A percentile compares a stretch with the other conserved stretches of the same genome.
These are phyloP conservation scores for Anhinga rufa DNA, from an alignment of 2,113 vertebrate species.

Conservation along the genomic window DNA sequence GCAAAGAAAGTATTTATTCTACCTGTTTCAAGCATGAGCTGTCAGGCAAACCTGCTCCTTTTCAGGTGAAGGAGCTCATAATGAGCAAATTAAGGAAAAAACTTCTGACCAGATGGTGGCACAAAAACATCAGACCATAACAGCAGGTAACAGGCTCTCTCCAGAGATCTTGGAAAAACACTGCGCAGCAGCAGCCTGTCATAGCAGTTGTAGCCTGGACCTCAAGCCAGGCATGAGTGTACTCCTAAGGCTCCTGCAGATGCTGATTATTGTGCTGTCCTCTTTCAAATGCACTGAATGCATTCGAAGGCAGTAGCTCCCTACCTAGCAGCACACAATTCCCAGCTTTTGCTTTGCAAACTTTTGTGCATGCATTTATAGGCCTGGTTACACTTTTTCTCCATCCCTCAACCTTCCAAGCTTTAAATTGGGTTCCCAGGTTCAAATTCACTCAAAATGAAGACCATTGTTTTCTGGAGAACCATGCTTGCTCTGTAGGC, in stretches of 20 bases:
- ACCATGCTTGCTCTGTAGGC: not conserved
- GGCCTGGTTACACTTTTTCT: not conserved
- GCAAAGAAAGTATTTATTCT: not conserved
- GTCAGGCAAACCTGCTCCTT: not conserved
- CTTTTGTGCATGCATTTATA: not conserved
- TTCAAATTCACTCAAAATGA: not conserved
- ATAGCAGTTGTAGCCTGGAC: not conserved
- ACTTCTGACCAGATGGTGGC: conserved; percentile 40
- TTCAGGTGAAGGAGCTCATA: not conserved
- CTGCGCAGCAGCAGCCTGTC: not conserved
- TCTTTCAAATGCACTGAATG: not conserved
- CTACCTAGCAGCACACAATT: not conserved
- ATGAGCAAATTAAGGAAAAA: not conserved
- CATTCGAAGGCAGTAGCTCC: not conserved
- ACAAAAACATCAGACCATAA: conserved; percentile 6
- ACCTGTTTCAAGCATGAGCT: not conserved
- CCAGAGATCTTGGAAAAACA: not conserved
- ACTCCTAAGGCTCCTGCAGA: not conserved
- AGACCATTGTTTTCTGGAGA: not conserved
- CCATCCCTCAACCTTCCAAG: not conserved
- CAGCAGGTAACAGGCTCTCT: not conserved
- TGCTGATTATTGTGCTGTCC: not conserved
- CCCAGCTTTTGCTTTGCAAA: not conserved
- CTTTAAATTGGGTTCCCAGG: not conserved
- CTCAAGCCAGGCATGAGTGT: not conserved